phyloP scores from a whole-genome alignment of 2,797 vertebrate species.

The Gephyroberyx darwinii region DNA sequence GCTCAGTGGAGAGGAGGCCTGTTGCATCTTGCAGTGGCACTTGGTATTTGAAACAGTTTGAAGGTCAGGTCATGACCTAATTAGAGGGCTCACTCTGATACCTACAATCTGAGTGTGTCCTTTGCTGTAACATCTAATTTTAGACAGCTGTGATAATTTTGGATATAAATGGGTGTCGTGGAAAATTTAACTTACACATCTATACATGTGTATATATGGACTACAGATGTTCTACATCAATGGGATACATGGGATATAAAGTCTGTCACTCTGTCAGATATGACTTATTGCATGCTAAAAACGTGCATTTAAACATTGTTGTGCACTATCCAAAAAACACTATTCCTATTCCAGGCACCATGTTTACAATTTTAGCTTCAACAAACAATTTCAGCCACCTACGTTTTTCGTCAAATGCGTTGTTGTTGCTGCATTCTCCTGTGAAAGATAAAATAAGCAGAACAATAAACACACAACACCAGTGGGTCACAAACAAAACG shows the following conservation, averaged over 20 bases:
- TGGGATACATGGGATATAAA: neutral
- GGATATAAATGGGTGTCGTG: no score
- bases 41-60: conserved; percentile 47
- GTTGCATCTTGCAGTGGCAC: conserved; percentile 63
- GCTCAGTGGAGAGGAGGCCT: conserved; percentile 34
- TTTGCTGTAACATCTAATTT: neutral
- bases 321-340: no score
- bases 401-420: conserved; percentile 79
- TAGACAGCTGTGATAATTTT: neutral
- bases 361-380: neutral
- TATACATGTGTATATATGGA: no score
- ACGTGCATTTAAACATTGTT: neutral
- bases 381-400: conserved; percentile 29
- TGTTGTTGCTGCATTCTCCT: conserved; percentile 83
- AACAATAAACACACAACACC: conserved; percentile 3
- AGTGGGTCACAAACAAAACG: conserved; percentile 9
- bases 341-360: neutral
- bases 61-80: conserved; percentile 15
- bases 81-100: neutral
- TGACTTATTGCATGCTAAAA: neutral
- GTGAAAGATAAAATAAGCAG: conserved; percentile 53
- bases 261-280: neutral
- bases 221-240: no score
- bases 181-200: no score
- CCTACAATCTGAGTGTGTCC: neutral